Evolutionary conservation across 1,140 invertebrate species (phyloP), one percentile per base, ranked within the genome.

Genomic region (Drosophila sp.): DNA sequence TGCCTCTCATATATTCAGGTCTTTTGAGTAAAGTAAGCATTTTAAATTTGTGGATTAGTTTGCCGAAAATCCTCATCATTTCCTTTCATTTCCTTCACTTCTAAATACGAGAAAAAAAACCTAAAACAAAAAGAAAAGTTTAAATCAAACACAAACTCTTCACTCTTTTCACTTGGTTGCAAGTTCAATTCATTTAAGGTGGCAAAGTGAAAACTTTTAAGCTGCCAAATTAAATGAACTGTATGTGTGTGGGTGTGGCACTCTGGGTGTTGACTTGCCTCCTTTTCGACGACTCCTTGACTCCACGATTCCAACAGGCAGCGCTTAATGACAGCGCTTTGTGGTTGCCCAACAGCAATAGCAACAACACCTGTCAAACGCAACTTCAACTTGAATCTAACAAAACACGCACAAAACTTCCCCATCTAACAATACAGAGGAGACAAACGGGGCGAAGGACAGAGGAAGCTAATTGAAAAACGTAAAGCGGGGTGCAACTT

Each of bases 391-490:
- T 38, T 41, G 38, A 40, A 57, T 61, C 44, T 50, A 50, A 61
- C 35, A 40, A 61, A 61, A 61, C 60, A 61, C 60, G 60, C 60
- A 44, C 38, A 63, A 27, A 63, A 63, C 41, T 50, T 50, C 60
- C 60, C 6, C 33, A 35, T 8, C 10, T 11, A 10, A 10, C 35
- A 38, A 38, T 11, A 33, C n/a, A 44, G 29, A 56, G 11, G 44
- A 68, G 41, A 25, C 23, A 4, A 29, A 47, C 4, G 30, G 8
- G 35, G 8, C 10, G 35, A n/a, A 11, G 10, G 58, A 30, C 35
- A 74, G 56, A 60, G 50, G 35, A 47, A 55, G 79, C 75, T 82
- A 82, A 82, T 82, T 82, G 80, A 76, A 82, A 82, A 82, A 75
- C 63, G 71, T 67, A 75, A 65, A 61, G 67, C 71, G 63, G 71